Evolutionary conservation across 2,113 vertebrate species (phyloP).

Genomic region (Edolisoma coerulescens): DNA sequence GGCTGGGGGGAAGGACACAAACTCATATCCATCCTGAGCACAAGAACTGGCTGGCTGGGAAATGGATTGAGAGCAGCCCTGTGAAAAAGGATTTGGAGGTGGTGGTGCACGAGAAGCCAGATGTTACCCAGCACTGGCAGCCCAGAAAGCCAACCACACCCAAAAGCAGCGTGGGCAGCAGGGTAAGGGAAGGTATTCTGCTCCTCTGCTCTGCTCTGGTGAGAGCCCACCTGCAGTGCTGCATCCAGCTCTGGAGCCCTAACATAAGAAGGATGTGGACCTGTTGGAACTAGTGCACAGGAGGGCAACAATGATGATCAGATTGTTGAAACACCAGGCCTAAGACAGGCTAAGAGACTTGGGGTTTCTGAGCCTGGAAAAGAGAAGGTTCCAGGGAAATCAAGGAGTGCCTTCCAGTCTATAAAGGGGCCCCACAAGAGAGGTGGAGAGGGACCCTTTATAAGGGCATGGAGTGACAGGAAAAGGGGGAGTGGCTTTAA

Average conservation of each 20-base stretch:
- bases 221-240: neutral
- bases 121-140: neutral
- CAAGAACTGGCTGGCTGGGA: neutral
- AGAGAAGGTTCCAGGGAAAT: neutral
- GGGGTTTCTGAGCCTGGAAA: neutral
- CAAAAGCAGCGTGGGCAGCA: neutral
- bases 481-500: neutral
- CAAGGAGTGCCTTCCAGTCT: neutral
- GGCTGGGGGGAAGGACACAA: rapidly evolving
- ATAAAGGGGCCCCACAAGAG: neutral
- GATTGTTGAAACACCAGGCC: neutral
- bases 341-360: neutral
- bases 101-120: neutral
- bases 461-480: neutral
- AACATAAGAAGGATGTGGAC: neutral
- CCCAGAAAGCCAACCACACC: neutral
- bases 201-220: neutral
- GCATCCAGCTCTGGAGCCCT: neutral
- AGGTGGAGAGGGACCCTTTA: neutral
- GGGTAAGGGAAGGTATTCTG: neutral
- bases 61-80: neutral
- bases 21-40: neutral
- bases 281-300: neutral
- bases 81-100: neutral
- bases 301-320: neutral